Percentiles rank a stretch among this genome's conserved stretches.
Evolutionary conservation across 2,888 invertebrate species (phyloP).

Genomic region (Morpho achilles): DNA sequence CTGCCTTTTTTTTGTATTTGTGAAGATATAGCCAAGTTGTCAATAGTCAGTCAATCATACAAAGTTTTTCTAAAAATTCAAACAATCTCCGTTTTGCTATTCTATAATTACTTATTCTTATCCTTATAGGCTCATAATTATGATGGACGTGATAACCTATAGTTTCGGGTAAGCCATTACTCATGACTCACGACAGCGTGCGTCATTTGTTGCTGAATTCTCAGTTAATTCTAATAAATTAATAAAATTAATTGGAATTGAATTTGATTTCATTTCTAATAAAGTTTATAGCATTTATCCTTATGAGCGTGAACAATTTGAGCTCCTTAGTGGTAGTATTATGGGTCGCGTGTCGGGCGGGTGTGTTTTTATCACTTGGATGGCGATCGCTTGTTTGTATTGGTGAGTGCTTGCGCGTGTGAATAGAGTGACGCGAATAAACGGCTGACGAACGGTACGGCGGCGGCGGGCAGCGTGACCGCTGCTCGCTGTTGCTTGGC

Average conservation of each 20-base stretch:
- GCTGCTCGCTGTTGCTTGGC: conserved; percentile 30
- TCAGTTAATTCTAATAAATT: conserved; percentile 30
- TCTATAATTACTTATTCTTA: neutral
- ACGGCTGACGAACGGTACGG: conserved; percentile 47
- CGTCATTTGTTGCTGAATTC: conserved; percentile 32
- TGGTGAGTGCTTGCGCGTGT: conserved; percentile 68
- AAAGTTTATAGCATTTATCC: conserved; percentile 1
- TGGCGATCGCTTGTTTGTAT: conserved; percentile 60
- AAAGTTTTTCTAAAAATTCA: neutral
- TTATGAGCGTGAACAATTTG: conserved; percentile 10
- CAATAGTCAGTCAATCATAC: conserved; percentile 1
- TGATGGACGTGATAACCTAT: conserved; percentile 2
- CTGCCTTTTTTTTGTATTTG: conserved; percentile 10
- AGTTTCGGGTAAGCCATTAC: conserved; percentile 35
- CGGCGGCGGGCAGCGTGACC: conserved; percentile 41
- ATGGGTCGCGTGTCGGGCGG: conserved; percentile 11
- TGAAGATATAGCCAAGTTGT: neutral
- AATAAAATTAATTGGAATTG: conserved; percentile 22
- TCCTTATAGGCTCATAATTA: conserved; percentile 1
- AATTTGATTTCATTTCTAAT: conserved; percentile 11
- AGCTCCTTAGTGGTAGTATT: conserved; percentile 2
- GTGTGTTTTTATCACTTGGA: conserved; percentile 36
- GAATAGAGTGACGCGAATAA: conserved; percentile 70
- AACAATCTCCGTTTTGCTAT: too few relatives aligned
- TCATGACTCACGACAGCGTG: conserved; percentile 24